Base-by-base conservation (phyloP, 1,140 invertebrate species). In the Megalopta genalis region DNA sequence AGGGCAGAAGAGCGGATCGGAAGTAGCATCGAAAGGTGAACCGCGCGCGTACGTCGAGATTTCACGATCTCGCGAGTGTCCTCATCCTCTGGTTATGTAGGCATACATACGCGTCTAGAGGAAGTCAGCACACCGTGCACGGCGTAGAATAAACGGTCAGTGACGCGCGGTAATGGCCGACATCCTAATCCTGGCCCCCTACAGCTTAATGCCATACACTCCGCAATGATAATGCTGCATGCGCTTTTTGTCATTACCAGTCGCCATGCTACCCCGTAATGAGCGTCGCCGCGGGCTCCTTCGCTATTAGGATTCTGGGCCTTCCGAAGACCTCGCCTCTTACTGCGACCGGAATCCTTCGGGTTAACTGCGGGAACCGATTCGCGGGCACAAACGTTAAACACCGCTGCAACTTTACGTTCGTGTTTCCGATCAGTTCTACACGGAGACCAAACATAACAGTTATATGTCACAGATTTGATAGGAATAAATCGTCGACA, bases 181-280 rank as follows among this genome's bases (percentile, higher is more conserved):
- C 92, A 93, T 93, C 92, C 92, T 93, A 93, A 93, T 93, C 91
- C 91, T 92, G 91, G 88, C 89, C 91, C 91, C 92, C 91, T 92
- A 91, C 90, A 88, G 91, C 87, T 90, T 91, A 91, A 91, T 91
- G 86, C 87, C 85, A 88, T 90, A 91, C 86, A 87, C 88, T 90
- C 84, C 76, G 85, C 88, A 90, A 92, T 92, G 90, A 91, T 92
- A 91, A 92, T 92, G 86, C 90, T 90, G 90, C 87, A 87, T 92
- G 90, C 92, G 90, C 91, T 92, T 92, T 92, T 92, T 89, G 91
- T 91, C 91, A 92, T 92, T 92, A 92, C 88, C 88, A 88, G 82
- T 87, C 85, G 87, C 84, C 86, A 81, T 87, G 70, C 73, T 74
- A 83, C 79, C 77, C 74, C 82, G 85, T 91, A 90, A 91, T 89